phyloP scores from a whole-genome alignment of 2,888 invertebrate species.

The Cephus runcator region DNA sequence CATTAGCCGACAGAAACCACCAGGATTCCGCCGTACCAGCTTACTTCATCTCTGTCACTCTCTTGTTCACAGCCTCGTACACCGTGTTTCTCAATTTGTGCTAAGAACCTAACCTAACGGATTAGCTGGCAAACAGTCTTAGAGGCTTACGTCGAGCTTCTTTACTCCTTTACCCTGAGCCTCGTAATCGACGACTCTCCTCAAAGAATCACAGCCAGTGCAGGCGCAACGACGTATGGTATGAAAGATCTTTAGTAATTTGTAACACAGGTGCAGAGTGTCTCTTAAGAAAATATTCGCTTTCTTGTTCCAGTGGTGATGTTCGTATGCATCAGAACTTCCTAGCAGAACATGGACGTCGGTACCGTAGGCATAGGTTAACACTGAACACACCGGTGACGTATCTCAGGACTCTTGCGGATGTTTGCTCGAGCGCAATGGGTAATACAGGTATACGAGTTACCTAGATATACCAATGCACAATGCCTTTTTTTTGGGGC shows the following conservation, averaged over 20 bases:
- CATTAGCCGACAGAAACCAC: neutral
- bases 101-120: neutral
- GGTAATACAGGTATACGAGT: conserved; percentile 26
- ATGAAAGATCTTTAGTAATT: neutral
- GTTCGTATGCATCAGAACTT: neutral
- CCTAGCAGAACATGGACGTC: neutral
- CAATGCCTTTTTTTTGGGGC: conserved; percentile 30
- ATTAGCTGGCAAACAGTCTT: neutral
- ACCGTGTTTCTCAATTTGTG: neutral
- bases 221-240: neutral
- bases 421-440: conserved; percentile 50
- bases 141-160: neutral
- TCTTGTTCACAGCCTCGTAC: neutral
- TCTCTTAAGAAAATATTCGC: conserved; percentile 13
- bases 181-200: neutral
- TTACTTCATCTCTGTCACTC: neutral
- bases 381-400: neutral
- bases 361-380: neutral
- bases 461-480: conserved; percentile 27
- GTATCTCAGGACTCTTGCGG: conserved; percentile 20
- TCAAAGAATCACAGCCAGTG: neutral
- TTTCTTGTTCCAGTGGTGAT: neutral
- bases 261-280: neutral
- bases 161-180: neutral
- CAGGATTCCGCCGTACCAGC: neutral